phyloP scores from a whole-genome alignment of 2,797 vertebrate species.

The Ptychobarbus kaznakovi region DNA sequence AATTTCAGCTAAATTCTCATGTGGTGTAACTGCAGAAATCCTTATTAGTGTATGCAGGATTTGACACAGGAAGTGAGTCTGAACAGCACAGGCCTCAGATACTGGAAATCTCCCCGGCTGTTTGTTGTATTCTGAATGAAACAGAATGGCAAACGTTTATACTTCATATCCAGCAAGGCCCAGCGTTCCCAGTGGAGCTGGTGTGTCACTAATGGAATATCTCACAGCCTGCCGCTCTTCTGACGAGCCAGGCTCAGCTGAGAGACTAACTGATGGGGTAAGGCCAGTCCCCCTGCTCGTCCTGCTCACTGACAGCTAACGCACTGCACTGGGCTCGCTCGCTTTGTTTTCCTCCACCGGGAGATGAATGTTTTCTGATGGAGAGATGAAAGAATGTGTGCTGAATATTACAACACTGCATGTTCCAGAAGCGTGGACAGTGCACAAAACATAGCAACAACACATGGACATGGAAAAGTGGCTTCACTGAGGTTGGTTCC shows the following conservation, averaged over 20 bases:
- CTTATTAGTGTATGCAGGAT: conserved; percentile 33
- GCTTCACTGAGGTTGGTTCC: neutral
- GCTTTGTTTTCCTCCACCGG: conserved; percentile 39
- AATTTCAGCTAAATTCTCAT: conserved; percentile 32
- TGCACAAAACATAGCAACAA: conserved; percentile 8
- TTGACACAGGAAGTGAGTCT: conserved; percentile 37
- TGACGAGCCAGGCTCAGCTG: conserved; percentile 37
- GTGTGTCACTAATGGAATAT: conserved; percentile 46
- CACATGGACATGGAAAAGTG: neutral
- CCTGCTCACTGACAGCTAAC: conserved; percentile 43
- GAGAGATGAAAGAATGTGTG: conserved; percentile 19
- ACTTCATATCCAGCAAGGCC: conserved; percentile 44
- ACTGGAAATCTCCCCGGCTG: conserved; percentile 32
- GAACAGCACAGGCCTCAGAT: conserved; percentile 35
- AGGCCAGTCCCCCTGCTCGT: conserved; percentile 12
- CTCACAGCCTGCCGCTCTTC: conserved; percentile 48
- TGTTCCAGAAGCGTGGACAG: neutral
- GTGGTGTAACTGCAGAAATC: conserved; percentile 34
- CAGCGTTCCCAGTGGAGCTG: conserved; percentile 17
- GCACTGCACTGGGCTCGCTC: neutral
- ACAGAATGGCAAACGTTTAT: conserved; percentile 48
- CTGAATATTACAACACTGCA: conserved; percentile 29
- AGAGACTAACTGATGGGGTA: conserved; percentile 48
- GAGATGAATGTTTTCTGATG: conserved; percentile 42
- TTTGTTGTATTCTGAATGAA: conserved; percentile 45